phyloP scores from a whole-genome alignment of 2,797 vertebrate species.

The Masticophis lateralis region DNA sequence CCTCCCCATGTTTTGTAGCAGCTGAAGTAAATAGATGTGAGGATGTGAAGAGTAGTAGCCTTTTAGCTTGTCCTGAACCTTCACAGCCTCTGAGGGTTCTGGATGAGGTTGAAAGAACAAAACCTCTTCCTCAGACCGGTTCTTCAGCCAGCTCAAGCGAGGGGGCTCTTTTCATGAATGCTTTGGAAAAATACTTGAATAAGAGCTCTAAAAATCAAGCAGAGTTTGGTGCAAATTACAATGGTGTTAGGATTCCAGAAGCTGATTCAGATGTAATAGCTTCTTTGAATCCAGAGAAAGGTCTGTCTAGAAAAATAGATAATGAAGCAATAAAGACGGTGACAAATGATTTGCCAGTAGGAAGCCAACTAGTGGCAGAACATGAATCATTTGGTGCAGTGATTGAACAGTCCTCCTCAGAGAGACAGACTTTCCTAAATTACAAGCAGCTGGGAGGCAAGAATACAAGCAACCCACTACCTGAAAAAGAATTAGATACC shows the following conservation, averaged over 20 bases:
- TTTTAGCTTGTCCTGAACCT: neutral
- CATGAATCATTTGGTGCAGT: neutral
- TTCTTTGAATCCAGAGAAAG: neutral
- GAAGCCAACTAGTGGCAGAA: slow-evolving; percentile 28
- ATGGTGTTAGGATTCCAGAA: slow-evolving; percentile 41
- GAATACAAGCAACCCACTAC: neutral
- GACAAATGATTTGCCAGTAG: slow-evolving; percentile 16
- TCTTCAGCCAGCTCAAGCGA: neutral
- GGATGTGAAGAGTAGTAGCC: neutral
- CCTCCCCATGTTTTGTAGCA: neutral
- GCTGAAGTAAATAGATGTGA: neutral
- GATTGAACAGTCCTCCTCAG: accelerated
- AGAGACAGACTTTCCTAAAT: neutral
- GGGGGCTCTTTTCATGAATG: neutral
- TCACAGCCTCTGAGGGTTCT: neutral
- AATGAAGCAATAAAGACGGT: neutral
- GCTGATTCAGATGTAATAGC: neutral
- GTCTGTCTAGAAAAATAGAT: neutral
- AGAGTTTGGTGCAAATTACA: neutral
- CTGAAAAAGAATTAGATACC: neutral
- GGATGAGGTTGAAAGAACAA: neutral
- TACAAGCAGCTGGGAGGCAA: neutral
- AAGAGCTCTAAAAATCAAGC: neutral
- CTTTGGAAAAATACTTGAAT: neutral
- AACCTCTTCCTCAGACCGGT: neutral